Evolutionary conservation across 2,113 vertebrate species (phyloP), one percentile per base, ranked within the genome.

Genomic region (Salminus brasiliensis): DNA sequence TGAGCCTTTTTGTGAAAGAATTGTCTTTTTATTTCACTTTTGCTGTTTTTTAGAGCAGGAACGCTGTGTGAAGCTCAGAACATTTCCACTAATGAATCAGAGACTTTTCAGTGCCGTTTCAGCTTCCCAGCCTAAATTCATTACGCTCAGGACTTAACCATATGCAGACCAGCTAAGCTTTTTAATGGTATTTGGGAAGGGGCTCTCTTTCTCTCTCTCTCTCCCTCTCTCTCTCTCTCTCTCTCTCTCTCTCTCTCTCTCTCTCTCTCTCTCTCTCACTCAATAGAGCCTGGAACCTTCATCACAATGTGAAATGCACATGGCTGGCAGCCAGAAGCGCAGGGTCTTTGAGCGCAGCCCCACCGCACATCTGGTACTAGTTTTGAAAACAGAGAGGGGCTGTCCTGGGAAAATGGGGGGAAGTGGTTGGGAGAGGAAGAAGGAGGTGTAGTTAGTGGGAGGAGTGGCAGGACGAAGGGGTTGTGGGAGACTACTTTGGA

Each of bases 361-460:
- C 77, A 74, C 83, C 69, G 53, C 85, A 92, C 91, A 92, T 91
- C 91, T 92, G 91, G 87, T 87, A 86, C 86, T 88, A 82, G 84
- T 90, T 91, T 89, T 86, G 83, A 74, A 85, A 80, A 66, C 86
- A 73, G 88, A 83, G 87, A 84, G 76, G 81, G 79, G 85, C 83
- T 83, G 87, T 72, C 65, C 69, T 83, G 83, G 71, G 78, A 69
- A 76, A 75, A 72, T 76, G 43, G 32, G 41, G 59, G 76, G 74
- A 81, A 74, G 52, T 52, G 83, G 67, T 70, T 76, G 65, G 57
- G 12, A 70, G 63, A 67, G 67, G 67, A 66, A 63, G 67, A 78
- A 74, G 77, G 55, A 67, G 69, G 72, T 66, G 72, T 70, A 71
- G 76, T 75, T 36, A 36, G 65, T 79, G 80, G 74, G 74, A 83